phyloP scores from a whole-genome alignment of 2,113 vertebrate genomes.

The Pitta sordida region DNA sequence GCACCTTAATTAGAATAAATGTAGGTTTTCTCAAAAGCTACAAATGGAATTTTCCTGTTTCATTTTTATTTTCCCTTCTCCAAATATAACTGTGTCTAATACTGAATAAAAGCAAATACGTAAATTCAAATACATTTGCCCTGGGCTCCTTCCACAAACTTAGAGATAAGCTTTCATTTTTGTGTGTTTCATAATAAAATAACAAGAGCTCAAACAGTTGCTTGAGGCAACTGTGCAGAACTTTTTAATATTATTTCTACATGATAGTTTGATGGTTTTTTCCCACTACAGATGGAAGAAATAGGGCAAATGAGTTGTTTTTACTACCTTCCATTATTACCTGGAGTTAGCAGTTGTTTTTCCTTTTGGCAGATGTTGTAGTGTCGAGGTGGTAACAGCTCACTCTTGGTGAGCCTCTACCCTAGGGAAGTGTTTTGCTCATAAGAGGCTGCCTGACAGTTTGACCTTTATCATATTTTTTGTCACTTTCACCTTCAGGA shows the following conservation, averaged over 20 bases:
- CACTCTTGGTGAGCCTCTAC: background rate
- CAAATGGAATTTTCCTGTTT: background rate
- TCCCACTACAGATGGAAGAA: background rate
- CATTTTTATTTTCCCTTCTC: background rate
- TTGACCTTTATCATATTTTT: constrained; percentile 31
- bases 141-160: background rate
- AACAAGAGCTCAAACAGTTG: background rate
- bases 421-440: background rate
- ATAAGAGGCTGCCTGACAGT: background rate
- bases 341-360: constrained; percentile 17
- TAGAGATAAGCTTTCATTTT: background rate
- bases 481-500: background rate
- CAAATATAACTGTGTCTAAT: background rate
- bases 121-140: background rate
- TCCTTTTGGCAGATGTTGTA: constrained; percentile 27
- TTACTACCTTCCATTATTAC: constrained; percentile 25
- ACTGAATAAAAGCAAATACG: background rate
- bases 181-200: background rate
- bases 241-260: constrained; percentile 29
- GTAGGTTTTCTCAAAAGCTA: background rate
- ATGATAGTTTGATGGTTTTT: background rate
- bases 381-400: constrained; percentile 18
- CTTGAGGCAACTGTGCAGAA: background rate
- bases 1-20: background rate
- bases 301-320: constrained; percentile 6